Evolutionary conservation across 2,888 invertebrate genomes (phyloP).

Genomic region (Notodonta ziczac): DNA sequence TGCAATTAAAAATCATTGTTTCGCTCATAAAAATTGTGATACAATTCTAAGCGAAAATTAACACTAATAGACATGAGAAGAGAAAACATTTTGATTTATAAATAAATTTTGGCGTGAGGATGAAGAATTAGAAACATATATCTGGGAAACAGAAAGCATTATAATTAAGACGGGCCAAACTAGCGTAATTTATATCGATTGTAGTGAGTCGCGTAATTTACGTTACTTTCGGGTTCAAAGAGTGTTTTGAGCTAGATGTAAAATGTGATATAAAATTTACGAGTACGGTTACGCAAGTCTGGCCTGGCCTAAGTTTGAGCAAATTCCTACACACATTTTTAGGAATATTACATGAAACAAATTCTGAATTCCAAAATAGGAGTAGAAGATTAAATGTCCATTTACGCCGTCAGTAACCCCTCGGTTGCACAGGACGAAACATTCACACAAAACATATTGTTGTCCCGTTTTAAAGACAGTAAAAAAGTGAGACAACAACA

Average conservation of each 20-base stretch:
- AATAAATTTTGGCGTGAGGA: not conserved
- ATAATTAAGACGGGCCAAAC: not conserved
- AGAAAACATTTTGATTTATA: not conserved
- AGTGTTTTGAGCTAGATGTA: not conserved
- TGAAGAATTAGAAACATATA: not conserved
- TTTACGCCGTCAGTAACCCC: no score
- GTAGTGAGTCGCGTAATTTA: not conserved
- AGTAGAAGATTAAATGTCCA: no score
- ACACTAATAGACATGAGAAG: not conserved
- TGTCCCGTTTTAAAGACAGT: no score
- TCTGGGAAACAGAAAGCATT: not conserved
- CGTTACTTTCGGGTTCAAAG: not conserved
- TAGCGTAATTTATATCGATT: not conserved
- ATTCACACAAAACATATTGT: no score
- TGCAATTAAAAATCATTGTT: conserved; percentile 22
- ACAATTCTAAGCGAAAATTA: conserved; percentile 1
- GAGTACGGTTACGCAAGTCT: no score
- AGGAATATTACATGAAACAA: no score
- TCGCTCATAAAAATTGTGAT: conserved; percentile 16
- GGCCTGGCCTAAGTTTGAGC: no score
- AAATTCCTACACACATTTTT: no score
- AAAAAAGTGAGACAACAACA: no score
- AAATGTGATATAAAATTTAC: no score
- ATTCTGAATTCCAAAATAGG: no score
- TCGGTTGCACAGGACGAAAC: no score